phyloP scores from a whole-genome alignment of 2,113 vertebrate genomes.

The Trematocara unimaculatum region DNA sequence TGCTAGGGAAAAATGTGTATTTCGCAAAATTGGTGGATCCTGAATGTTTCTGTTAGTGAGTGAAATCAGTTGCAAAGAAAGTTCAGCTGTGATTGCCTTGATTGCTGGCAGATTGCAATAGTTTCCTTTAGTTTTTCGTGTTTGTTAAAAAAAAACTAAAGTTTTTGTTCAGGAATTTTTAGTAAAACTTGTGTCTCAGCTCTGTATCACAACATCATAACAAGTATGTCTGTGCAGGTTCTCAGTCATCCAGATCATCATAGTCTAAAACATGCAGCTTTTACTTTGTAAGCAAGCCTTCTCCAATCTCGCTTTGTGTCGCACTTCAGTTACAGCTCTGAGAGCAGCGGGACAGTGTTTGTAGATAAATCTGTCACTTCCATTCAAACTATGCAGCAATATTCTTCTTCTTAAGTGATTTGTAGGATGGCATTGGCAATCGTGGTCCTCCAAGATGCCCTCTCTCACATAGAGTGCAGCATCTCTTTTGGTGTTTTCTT shows the following conservation, averaged over 20 bases:
- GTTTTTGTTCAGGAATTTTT: background rate
- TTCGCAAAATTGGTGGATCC: background rate
- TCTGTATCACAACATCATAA: background rate
- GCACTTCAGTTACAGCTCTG: background rate
- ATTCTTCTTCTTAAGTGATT: background rate
- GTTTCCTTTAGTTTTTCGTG: background rate
- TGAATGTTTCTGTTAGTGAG: background rate
- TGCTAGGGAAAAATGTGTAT: background rate
- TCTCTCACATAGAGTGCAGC: background rate
- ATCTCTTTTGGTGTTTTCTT: background rate
- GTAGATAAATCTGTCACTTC: background rate
- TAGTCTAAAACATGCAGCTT: background rate
- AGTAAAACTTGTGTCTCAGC: background rate
- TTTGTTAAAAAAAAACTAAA: rapidly evolving
- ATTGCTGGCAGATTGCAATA: background rate
- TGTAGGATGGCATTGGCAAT: background rate
- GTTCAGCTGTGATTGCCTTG: background rate
- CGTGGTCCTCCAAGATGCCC: background rate
- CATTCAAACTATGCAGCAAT: background rate
- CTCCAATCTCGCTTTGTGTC: background rate
- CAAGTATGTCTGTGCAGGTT: background rate
- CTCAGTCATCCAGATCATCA: background rate
- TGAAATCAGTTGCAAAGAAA: background rate
- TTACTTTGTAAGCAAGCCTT: rapidly evolving
- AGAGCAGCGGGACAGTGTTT: background rate